phyloP scores from a whole-genome alignment of 2,888 invertebrate genomes.

The Netelia virgata region DNA sequence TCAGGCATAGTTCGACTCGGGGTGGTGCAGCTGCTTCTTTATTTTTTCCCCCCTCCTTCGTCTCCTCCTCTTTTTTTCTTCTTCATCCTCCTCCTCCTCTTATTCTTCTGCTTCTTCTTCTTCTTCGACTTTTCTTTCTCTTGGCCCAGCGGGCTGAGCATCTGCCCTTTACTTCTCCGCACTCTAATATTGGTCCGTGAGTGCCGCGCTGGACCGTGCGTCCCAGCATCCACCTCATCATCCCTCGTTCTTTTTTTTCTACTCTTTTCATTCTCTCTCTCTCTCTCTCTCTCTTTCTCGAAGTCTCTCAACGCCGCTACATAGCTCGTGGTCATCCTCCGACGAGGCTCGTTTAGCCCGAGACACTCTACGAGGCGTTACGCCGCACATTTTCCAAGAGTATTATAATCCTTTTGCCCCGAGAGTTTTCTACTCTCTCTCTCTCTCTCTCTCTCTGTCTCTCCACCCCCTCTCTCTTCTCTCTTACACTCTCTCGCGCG shows the following conservation, averaged over 20 bases:
- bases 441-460: neutral
- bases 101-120: neutral
- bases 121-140: conserved; percentile 18
- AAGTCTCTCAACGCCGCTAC: conserved; percentile 20
- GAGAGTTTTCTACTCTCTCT: conserved; percentile 17
- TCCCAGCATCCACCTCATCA: conserved; percentile 39
- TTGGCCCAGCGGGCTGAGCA: conserved; percentile 38
- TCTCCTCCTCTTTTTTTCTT: neutral
- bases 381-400: conserved; percentile 43
- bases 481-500: neutral
- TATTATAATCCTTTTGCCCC: conserved; percentile 39
- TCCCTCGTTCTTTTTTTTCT: conserved; percentile 21
- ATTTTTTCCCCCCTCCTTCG: conserved; percentile 31
- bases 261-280: conserved; percentile 38
- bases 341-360: conserved; percentile 25
- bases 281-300: neutral
- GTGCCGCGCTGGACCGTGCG: conserved; percentile 14
- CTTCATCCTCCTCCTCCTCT: conserved; percentile 4
- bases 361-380: conserved; percentile 39
- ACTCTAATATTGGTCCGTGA: conserved; percentile 17
- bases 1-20: conserved; percentile 54
- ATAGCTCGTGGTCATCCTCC: conserved; percentile 41
- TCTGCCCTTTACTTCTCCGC: conserved; percentile 37
- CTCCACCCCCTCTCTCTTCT: neutral
- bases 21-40: conserved; percentile 59